phyloP scores from a whole-genome alignment of 2,888 invertebrate genomes.

The Oasisia sp. region DNA sequence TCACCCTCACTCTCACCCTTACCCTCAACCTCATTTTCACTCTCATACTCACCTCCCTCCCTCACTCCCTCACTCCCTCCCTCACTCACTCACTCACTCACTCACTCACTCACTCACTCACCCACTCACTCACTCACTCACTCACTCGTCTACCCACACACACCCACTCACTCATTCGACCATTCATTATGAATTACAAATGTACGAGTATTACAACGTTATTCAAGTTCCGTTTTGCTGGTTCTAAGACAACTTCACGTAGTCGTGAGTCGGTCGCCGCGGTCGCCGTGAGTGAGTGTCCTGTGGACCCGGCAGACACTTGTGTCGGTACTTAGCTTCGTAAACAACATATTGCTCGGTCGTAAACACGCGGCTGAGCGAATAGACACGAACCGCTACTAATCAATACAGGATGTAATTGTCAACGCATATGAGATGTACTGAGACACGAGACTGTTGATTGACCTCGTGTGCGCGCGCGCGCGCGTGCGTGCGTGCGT shows the following conservation, averaged over 20 bases:
- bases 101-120: too few species aligned
- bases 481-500: neutral
- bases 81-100: too few species aligned
- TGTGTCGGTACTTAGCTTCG: neutral
- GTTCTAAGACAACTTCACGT: neutral
- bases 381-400: neutral
- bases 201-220: neutral
- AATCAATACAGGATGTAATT: constrained; percentile 19
- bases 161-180: too few species aligned
- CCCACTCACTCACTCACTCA: too few species aligned
- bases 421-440: neutral
- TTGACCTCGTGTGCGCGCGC: neutral
- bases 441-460: neutral
- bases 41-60: too few species aligned
- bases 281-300: neutral
- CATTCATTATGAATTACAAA: neutral
- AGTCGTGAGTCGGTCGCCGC: neutral
- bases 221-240: too few species aligned
- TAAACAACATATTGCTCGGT: neutral
- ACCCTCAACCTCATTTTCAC: too few species aligned
- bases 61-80: too few species aligned
- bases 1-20: too few species aligned
- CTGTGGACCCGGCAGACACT: neutral
- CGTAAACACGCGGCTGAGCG: neutral
- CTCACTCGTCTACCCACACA: too few species aligned